Evolutionary conservation across 2,797 vertebrate species (phyloP).

Genomic region (Paramormyrops hopkinsi): DNA sequence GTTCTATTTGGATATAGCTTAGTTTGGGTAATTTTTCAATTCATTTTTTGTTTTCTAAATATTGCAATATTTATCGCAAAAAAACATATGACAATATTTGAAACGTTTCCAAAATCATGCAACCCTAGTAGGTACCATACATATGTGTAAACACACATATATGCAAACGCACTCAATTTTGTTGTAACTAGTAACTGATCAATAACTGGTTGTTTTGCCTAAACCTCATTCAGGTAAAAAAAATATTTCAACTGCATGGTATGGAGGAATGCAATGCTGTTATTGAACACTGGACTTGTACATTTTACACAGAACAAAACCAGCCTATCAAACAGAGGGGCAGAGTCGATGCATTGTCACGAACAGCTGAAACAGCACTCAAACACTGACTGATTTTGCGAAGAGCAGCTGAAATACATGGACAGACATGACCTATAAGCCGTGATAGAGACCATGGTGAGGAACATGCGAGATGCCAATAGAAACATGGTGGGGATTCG

Average conservation of each 20-base stretch:
- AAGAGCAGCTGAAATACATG: neutral
- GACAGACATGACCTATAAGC: neutral
- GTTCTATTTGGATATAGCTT: neutral
- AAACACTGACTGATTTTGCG: neutral
- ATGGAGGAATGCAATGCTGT: neutral
- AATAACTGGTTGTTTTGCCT: conserved; percentile 49
- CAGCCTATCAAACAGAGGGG: neutral
- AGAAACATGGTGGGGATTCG: neutral
- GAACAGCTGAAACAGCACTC: neutral
- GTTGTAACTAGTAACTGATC: conserved; percentile 52
- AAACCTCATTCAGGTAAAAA: neutral
- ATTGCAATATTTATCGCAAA: neutral
- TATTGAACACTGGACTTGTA: neutral
- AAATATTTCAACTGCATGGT: neutral
- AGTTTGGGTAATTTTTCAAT: neutral
- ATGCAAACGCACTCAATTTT: conserved; percentile 35
- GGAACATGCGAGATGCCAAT: neutral
- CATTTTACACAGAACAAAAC: neutral
- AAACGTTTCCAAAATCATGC: neutral
- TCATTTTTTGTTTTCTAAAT: neutral
- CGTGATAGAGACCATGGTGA: neutral
- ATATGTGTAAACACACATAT: conserved; percentile 49
- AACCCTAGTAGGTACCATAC: conserved; percentile 46
- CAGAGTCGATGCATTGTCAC: neutral
- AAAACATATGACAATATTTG: neutral